Conservation (phyloP, 92 coral and sea anemone species). For the Meandrina meandrites region DNA sequence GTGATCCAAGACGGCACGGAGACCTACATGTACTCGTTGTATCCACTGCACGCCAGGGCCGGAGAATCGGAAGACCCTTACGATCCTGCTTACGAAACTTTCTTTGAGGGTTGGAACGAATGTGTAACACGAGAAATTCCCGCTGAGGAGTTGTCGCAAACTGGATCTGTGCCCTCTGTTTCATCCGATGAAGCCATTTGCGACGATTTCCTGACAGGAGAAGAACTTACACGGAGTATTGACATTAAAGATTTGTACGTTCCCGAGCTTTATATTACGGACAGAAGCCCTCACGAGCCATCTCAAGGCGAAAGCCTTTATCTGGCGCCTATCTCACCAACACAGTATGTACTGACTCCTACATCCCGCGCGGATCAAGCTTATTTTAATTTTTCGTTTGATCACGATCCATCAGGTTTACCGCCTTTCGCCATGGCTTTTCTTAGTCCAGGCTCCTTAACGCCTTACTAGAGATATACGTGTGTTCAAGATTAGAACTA, state of each 20-base stretch:
- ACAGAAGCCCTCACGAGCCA: slow-evolving; percentile 61
- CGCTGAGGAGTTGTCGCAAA: slow-evolving; percentile 35
- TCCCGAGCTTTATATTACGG: slow-evolving; percentile 87
- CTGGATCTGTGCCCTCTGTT: slow-evolving; percentile 71
- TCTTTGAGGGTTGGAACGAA: slow-evolving; percentile 76
- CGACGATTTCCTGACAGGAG: slow-evolving; percentile 96
- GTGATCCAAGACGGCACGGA: slow-evolving; percentile 50
- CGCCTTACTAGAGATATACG: slow-evolving; percentile 19
- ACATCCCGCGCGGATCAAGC: slow-evolving; percentile 65
- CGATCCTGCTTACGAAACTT: slow-evolving; percentile 55
- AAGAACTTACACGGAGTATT: slow-evolving; percentile 91
- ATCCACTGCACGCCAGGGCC: slow-evolving; percentile 60
- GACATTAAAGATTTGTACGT: slow-evolving; percentile 97
- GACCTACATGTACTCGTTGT: slow-evolving; percentile 52
- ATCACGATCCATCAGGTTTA: slow-evolving; percentile 77
- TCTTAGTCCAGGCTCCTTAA: slow-evolving; percentile 72
- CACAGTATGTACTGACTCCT: slow-evolving; percentile 80
- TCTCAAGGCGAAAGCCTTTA: slow-evolving; percentile 66
- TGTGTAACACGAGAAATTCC: slow-evolving; percentile 55
- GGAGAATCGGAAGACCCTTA: slow-evolving; percentile 50
- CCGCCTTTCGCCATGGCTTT: slow-evolving; percentile 93
- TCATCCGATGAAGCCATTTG: slow-evolving; percentile 69
- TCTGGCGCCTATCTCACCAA: slow-evolving; percentile 83
- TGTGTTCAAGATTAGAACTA: background rate
- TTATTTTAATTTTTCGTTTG: slow-evolving; percentile 75